phyloP scores from a whole-genome alignment of 2,113 vertebrate species.

The Uria aalge region DNA sequence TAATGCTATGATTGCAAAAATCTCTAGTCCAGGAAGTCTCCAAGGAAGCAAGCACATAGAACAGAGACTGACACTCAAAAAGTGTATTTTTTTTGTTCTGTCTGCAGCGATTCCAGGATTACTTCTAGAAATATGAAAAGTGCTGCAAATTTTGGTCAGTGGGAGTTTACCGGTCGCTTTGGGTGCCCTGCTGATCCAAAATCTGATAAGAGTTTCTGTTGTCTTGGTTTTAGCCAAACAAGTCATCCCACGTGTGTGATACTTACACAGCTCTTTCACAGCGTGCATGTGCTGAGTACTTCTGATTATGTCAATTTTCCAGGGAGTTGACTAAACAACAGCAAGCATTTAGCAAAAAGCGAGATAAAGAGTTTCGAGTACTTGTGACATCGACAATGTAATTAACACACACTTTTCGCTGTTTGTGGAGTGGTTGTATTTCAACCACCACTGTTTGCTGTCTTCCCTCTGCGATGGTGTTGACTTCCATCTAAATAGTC shows the following conservation, averaged over 20 bases:
- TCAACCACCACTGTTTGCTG: neutral
- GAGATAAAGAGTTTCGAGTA: neutral
- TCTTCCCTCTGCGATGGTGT: neutral
- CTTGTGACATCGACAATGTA: fast-evolving
- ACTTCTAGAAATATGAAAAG: neutral
- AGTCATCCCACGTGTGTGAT: neutral
- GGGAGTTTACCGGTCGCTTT: neutral
- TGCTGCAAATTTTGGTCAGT: neutral
- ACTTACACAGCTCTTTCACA: neutral
- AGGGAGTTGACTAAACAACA: neutral
- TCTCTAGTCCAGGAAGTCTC: neutral
- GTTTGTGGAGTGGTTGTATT: neutral
- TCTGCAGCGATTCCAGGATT: neutral
- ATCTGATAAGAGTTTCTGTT: neutral
- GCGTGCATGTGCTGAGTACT: neutral
- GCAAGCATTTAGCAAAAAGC: neutral
- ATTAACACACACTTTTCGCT: neutral
- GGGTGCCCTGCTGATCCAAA: neutral
- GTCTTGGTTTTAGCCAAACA: neutral
- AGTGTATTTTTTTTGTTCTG: neutral
- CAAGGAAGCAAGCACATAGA: neutral
- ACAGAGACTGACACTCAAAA: neutral
- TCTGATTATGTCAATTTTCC: neutral
- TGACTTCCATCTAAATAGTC: neutral
- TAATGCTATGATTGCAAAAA: neutral